Base-by-base conservation (phyloP, 2,888 invertebrate species). In the Machimus atricapillus region DNA sequence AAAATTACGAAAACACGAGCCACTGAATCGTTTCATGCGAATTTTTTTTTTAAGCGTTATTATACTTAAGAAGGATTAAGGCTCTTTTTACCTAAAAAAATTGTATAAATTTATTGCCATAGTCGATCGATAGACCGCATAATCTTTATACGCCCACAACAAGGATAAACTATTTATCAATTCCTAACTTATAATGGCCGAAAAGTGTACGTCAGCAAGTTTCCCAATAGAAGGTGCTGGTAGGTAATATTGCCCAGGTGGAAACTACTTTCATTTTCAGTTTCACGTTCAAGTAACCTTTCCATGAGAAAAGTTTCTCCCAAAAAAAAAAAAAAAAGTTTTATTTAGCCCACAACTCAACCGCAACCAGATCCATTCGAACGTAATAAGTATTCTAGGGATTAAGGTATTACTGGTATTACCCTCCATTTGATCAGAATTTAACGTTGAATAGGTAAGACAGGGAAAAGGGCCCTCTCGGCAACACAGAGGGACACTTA, bases 371-470 rank as follows among this genome's bases (percentile, higher is more conserved):
- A 40, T 37, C 40, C 23, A 7, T 31, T 37, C 40, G 77, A 77
- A 77, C 19, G 66, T 66, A 34, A 46, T 81, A 81, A 81, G 16
- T 34, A 81, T 34, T 31, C 31, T n/a, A 56, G 56, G 56, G 82
- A 66, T 66, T 83, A 83, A 83, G 23, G 66, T 23, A 66, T 58
- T 82, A 82, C 34, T 58, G 23, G 58, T 19, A 82, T 83, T 83
- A 83, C 66, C 37, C 34, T 40, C 66, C 82, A 83, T 34, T 83
- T 83, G 82, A 83, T 83, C 23, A 66, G 66, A 83, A 83, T 66
- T 83, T 66, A 40, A 83, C 40, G 37, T 7, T 23, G 16, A 37
- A 83, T 16, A 40, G 66, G 19, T 83, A 66, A 34, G 16, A 27
- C 31, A 37, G 19, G 19, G 66, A 66, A 66, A 37, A 46, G 27